Base-by-base conservation (phyloP, 2,797 vertebrate genomes). In the Saguinus oedipus region DNA sequence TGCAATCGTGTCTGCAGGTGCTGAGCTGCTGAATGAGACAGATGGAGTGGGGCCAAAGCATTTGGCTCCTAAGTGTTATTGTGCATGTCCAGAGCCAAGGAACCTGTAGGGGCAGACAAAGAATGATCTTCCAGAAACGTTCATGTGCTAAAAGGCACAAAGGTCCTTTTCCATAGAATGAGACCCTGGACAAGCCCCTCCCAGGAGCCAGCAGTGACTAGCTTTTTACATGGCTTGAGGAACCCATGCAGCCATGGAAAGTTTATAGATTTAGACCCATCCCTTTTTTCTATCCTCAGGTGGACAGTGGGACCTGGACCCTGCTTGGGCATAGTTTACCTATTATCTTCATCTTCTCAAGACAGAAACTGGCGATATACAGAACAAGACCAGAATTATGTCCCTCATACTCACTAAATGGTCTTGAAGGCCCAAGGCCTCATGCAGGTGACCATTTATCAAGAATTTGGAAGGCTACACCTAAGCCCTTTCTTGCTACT, bases 1-100 rank as follows among this genome's bases (percentile, higher is more conserved):
- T 20, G 14, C 27, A 2, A 5, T 9, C 30, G 33, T 24, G 0
- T 68, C 4, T 24, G 10, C 8, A 42, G 7, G 39, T 61, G 22
- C 22, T 22, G 46, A 14, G 50, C 24, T 59, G 30, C 3, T 57
- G 50, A 59, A 17, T 27, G 83, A 15, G 12, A 30, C 2, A 80
- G 53, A 46, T 5, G 14, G 4, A 2, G 8, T n/a, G 3, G 27
- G 68, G 8, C 17, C 83, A 64, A 50, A 61, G 39, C 6, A 50
- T 44, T n/a, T 4, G 17, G 13, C 7, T 9, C 36, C 39, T 26
- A 68, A 39, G 14, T 39, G 46, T 22, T 81, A 15, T 1, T 81
- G 42, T 75, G 8, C 19, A 48, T 70, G 14, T 30, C 4, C 30
- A 80, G 39, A 57, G 44, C 50, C 36, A 50, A 27, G 15, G 19